A percentile compares a stretch with the other conserved stretches of the same genome.
These are phyloP conservation scores for Cryptotermes secundus DNA, from an alignment of 1,140 invertebrate species.

Conservation along the genomic window DNA sequence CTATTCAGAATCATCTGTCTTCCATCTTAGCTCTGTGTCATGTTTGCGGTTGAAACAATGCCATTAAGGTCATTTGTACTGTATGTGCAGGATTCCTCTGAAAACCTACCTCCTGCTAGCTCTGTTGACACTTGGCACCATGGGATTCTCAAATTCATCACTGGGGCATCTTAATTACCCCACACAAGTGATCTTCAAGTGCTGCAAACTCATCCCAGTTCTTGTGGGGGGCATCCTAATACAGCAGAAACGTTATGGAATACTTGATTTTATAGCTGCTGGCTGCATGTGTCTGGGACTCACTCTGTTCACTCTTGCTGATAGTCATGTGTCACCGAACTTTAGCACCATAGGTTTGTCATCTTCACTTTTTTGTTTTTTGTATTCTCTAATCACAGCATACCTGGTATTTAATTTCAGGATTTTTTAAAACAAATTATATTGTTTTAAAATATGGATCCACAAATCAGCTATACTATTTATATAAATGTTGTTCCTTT, in stretches of 20 bases:
- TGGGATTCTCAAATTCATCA: constrained; percentile 94
- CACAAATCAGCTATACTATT: no score
- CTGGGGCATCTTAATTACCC: constrained; percentile 96
- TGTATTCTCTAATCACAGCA: background rate
- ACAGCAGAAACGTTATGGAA: constrained; percentile 83
- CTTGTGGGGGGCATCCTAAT: constrained; percentile 90
- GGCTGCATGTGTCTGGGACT: constrained; percentile 87
- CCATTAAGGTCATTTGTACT: background rate
- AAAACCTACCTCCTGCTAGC: constrained; percentile 79
- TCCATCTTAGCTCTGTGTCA: no score
- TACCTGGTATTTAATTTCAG: background rate
- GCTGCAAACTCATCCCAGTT: constrained; percentile 95
- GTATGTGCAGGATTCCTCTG: constrained; percentile 71
- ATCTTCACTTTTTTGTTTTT: background rate
- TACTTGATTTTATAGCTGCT: constrained; percentile 82
- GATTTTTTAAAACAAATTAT: background rate
- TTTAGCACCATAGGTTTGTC: constrained; percentile 70
- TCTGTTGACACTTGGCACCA: constrained; percentile 87
- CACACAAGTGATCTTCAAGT: constrained; percentile 91
- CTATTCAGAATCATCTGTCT: no score
- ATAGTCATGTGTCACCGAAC: constrained; percentile 84
- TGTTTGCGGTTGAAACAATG: background rate
- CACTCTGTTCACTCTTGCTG: constrained; percentile 89
- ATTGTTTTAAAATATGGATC: background rate
- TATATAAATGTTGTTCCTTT: no score